Evolutionary conservation across 2,797 vertebrate genomes (phyloP), one percentile per base, ranked within the genome.

Genomic region (Carcharodon carcharias): DNA sequence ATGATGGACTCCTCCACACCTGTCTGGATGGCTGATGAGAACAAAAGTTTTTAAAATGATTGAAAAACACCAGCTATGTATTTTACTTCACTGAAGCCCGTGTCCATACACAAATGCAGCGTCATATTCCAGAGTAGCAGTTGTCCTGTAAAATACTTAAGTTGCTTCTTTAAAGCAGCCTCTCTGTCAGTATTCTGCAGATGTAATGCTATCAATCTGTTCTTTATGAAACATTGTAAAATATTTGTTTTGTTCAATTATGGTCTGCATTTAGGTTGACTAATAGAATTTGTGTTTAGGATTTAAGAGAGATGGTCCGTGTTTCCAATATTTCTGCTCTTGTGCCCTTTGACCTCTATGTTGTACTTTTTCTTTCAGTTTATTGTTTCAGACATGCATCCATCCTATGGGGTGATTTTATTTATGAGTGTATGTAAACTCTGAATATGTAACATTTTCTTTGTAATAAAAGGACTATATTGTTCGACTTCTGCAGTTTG

Each of bases 401-500:
- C 94, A 77, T 56, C 50, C 28, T 58, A 35, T 28, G 77, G 94
- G 71, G 94, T 77, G 45, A 71, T 77, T 69, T 77, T 95, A 95
- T 95, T 95, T 95, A 95, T 95, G 94, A 95, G 12, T 54, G 93
- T 95, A 69, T 73, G 94, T 69, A 95, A 45, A 71, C 71, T 58
- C 71, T 71, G 50, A 71, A 95, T 61, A 77, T 95, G 54, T 95
- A 77, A 95, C 45, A 56, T 73, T 95, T 95, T 73, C 94, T 95
- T 95, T 77, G 69, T 95, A 95, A 95, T 95, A 95, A 95, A 95
- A 71, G 14, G 94, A 95, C 69, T 95, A 95, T 92, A 92, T 95
- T 95, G 69, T 95, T 95, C 94, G 77, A 54, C 5, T 56, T 56
- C 12, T 71, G 28, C 31, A 54, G 45, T 45, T 73, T 95, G 93